Evolutionary conservation across 2,888 invertebrate species (phyloP).

Genomic region (Ptychoptera contaminata): DNA sequence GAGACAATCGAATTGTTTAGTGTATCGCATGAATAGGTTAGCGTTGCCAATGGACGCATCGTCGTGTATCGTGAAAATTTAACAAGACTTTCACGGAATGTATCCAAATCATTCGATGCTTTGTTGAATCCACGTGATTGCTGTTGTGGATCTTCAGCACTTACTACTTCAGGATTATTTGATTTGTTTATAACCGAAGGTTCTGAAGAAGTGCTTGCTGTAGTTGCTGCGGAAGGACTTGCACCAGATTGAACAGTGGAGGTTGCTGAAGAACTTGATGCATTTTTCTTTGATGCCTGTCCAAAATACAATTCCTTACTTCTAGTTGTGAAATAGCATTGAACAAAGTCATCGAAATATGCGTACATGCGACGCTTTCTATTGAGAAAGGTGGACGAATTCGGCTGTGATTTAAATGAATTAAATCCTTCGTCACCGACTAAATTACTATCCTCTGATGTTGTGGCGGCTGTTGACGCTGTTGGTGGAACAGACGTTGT

Average conservation of each 20-base stretch:
- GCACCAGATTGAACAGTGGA: constrained; percentile 10
- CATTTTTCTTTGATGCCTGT: constrained; percentile 17
- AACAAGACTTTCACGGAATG: constrained; percentile 71
- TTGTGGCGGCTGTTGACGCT: constrained; percentile 10
- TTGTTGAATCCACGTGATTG: constrained; percentile 5
- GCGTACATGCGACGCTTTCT: constrained; percentile 61
- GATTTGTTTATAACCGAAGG: background rate
- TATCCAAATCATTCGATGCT: constrained; percentile 38
- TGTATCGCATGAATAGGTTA: constrained; percentile 80
- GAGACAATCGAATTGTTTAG: constrained; percentile 76
- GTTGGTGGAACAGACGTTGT: constrained; percentile 8
- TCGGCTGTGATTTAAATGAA: constrained; percentile 1
- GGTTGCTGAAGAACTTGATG: constrained; percentile 13
- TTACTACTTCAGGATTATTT: constrained; percentile 4
- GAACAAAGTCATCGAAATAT: constrained; percentile 79
- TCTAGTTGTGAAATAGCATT: constrained; percentile 69
- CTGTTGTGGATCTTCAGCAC: background rate
- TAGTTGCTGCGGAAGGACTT: constrained; percentile 14
- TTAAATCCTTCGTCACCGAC: constrained; percentile 6
- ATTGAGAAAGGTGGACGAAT: constrained; percentile 40
- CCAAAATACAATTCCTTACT: constrained; percentile 52
- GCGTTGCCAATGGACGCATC: constrained; percentile 65
- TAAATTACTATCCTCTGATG: constrained; percentile 1
- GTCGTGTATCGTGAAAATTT: constrained; percentile 71
- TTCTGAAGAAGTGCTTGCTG: constrained; percentile 12